Evolutionary conservation across 2,888 invertebrate genomes (phyloP).

Genomic region (Mesopsocus fuscifrons): DNA sequence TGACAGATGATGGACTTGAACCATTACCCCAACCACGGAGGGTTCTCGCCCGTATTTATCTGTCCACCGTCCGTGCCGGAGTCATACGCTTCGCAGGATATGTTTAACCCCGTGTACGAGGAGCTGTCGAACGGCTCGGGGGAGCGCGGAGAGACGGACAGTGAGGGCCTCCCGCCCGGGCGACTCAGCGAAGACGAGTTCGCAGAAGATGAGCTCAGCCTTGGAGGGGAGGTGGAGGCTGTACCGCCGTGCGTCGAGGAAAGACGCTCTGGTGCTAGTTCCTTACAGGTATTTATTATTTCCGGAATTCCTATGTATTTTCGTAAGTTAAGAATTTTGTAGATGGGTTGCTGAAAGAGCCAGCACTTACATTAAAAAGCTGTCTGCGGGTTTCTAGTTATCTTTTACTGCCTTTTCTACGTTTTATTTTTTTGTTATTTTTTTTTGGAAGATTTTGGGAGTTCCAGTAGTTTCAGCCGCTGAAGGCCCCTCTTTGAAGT

Average conservation of each 20-base stretch:
- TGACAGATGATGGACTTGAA: conserved; percentile 56
- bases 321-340: no score
- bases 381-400: neutral
- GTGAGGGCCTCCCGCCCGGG: conserved; percentile 21
- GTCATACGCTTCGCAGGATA: conserved; percentile 39
- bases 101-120: conserved; percentile 65
- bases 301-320: no score
- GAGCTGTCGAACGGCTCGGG: conserved; percentile 34
- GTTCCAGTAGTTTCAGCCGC: no score
- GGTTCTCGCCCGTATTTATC: conserved; percentile 41
- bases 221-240: conserved; percentile 24
- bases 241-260: conserved; percentile 20
- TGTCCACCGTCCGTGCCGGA: conserved; percentile 39
- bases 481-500: no score
- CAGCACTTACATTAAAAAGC: neutral
- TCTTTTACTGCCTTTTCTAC: no score
- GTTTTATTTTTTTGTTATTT: no score
- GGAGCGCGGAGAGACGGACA: conserved; percentile 12
- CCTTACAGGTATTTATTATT: neutral
- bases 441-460: no score
- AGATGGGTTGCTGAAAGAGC: no score
- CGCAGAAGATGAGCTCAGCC: conserved; percentile 57
- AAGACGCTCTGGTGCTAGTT: conserved; percentile 24
- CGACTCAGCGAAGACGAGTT: conserved; percentile 67
- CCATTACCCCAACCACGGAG: conserved; percentile 30